Conservation (phyloP, 2,113 vertebrate genomes). For the Protobothrops flavoviridis region DNA sequence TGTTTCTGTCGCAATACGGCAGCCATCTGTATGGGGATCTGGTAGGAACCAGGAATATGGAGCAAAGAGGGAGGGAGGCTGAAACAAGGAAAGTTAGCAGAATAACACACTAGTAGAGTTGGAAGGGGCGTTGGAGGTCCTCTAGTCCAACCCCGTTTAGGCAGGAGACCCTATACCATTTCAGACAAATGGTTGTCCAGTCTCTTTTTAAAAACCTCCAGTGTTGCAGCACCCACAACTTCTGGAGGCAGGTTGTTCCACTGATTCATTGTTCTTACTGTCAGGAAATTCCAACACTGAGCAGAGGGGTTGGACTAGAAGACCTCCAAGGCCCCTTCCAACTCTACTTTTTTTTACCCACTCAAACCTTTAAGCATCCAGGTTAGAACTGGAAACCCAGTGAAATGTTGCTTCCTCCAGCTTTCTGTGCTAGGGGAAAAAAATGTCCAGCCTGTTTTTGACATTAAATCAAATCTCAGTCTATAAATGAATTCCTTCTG, state of each 20-base stretch:
- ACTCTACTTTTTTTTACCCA: no score
- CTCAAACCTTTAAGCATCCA: no score
- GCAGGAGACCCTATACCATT: neutral
- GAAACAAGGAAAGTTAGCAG: conserved; percentile 28
- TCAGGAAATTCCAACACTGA: no score
- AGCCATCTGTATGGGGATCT: conserved; percentile 78
- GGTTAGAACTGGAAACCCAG: neutral
- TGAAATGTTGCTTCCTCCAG: neutral
- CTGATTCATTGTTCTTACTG: no score
- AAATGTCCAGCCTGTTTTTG: conserved; percentile 18
- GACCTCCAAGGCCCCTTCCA: no score
- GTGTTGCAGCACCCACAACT: no score
- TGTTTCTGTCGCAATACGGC: conserved; percentile 79
- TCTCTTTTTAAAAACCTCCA: neutral
- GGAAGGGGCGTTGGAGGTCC: neutral
- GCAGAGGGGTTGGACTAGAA: no score
- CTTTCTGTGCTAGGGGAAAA: no score
- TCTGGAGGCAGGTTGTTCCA: no score
- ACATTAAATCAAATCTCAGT: conserved; percentile 9
- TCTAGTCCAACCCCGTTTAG: neutral
- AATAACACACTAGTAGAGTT: neutral
- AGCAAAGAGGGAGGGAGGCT: conserved; percentile 51
- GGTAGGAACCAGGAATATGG: conserved; percentile 69
- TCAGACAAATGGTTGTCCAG: neutral
- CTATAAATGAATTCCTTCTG: neutral